phyloP scores from a whole-genome alignment of 2,797 vertebrate genomes.

The Microchirus variegatus region DNA sequence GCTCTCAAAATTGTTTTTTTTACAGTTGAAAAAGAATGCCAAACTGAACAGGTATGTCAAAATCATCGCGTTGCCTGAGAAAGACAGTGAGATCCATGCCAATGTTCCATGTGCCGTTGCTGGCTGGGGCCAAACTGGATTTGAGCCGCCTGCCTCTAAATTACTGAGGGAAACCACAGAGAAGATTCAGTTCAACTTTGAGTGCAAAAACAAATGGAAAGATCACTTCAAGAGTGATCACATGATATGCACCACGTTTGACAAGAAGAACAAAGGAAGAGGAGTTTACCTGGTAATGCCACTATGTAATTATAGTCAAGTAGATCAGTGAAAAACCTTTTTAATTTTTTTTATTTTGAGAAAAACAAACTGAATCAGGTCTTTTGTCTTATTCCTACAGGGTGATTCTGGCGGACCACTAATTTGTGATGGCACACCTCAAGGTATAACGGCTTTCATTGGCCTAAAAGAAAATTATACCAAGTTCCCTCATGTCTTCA shows the following conservation, averaged over 20 bases:
- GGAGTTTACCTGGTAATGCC: slow-evolving; percentile 70
- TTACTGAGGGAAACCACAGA: slow-evolving; percentile 65
- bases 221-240: neutral
- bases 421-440: slow-evolving; percentile 61
- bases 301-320: neutral
- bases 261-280: slow-evolving; percentile 42
- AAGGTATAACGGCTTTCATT: slow-evolving; percentile 61
- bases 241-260: slow-evolving; percentile 73
- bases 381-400: slow-evolving; percentile 48
- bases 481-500: slow-evolving; percentile 66
- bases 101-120: slow-evolving; percentile 56
- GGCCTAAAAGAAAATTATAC: accelerated
- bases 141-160: accelerated
- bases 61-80: slow-evolving; percentile 46
- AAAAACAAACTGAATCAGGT: neutral
- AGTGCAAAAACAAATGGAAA: slow-evolving; percentile 42
- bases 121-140: slow-evolving; percentile 69
- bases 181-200: neutral
- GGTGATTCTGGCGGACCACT: slow-evolving; percentile 81
- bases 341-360: slow-evolving; percentile 10
- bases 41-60: slow-evolving; percentile 58
- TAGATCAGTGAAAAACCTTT: neutral
- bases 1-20: neutral
- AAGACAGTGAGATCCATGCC: slow-evolving; percentile 18
- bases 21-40: slow-evolving; percentile 64